Conservation (phyloP, 2,113 vertebrate species). For the Herpailurus yagouaroundi region DNA sequence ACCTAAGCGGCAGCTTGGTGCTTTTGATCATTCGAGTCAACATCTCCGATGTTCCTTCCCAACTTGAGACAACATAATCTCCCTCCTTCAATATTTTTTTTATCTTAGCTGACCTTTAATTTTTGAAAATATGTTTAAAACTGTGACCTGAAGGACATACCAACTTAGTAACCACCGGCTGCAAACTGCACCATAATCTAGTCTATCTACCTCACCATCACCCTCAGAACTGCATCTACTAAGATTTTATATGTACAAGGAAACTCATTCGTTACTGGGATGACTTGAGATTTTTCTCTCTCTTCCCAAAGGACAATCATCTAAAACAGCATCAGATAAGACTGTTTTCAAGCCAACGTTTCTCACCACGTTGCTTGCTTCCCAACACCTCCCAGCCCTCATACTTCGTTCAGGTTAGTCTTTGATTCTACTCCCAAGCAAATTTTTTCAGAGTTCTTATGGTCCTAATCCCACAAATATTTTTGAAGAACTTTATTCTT, state of each 20-base stretch:
- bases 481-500: neutral
- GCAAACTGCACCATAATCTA: neutral
- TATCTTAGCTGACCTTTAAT: slow-evolving; percentile 45
- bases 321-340: neutral
- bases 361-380: neutral
- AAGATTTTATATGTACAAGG: neutral
- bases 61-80: slow-evolving; percentile 30
- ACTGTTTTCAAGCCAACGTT: neutral
- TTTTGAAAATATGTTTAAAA: slow-evolving; percentile 59
- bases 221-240: neutral
- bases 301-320: slow-evolving; percentile 19
- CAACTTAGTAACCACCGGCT: slow-evolving; percentile 2
- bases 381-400: neutral
- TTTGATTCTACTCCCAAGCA: slow-evolving; percentile 30
- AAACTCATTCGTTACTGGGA: neutral
- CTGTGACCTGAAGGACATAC: neutral
- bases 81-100: neutral
- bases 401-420: neutral
- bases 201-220: neutral
- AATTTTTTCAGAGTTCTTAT: neutral
- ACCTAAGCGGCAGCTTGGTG: neutral
- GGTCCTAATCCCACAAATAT: neutral
- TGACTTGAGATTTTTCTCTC: neutral
- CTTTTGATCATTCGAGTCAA: slow-evolving; percentile 26
- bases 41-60: neutral